Base-by-base conservation (phyloP, 2,888 invertebrate genomes). In the Zaprionus lineosus region DNA sequence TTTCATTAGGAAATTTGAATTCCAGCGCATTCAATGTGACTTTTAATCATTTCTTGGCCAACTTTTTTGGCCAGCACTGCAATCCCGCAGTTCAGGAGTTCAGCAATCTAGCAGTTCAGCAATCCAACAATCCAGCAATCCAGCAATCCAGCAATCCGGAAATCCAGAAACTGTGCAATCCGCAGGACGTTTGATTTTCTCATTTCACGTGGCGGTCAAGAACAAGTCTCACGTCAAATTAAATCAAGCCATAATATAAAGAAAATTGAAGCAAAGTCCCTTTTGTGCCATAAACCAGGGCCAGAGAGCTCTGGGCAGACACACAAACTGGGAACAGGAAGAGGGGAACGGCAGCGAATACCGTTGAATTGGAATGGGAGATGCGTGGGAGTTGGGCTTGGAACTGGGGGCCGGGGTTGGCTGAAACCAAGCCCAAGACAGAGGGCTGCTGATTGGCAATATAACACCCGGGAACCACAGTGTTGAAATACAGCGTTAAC, bases 161-260 rank as follows among this genome's bases (percentile, higher is more conserved):
- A n/a, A n/a, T n/a, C n/a, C n/a, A n/a, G n/a, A n/a, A n/a, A n/a
- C n/a, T n/a, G n/a, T n/a, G n/a, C 7, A 11, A 31, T 46, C 39
- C 24, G 5, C 2, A 5, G n/a, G 11, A 12, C n/a, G 1, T 39
- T 31, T 33, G 12, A 34, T 50, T 68, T 57, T 44, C 58, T 59
- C 50, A 63, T 59, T 69, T 61, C 15, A 21, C 66, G 36, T 36
- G 41, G 31, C 33, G 76, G 72, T 78, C 75, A 75, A 65, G 77
- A 28, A 43, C 55, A 37, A 60, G 66, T 88, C 89, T 89, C 89
- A 83, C 84, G 87, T 88, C 89, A 87, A 89, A 89, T 89, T 89
- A 89, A 89, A 89, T 89, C 89, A 88, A 86, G 88, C 67, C 74
- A 74, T 87, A 88, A 89, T 88, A 88, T 82, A 78, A 82, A 84